A percentile compares a stretch with the other conserved stretches of the same genome.
Evolutionary conservation across 2,113 vertebrate species (phyloP).

Genomic region (Corythornis madagascariensis): DNA sequence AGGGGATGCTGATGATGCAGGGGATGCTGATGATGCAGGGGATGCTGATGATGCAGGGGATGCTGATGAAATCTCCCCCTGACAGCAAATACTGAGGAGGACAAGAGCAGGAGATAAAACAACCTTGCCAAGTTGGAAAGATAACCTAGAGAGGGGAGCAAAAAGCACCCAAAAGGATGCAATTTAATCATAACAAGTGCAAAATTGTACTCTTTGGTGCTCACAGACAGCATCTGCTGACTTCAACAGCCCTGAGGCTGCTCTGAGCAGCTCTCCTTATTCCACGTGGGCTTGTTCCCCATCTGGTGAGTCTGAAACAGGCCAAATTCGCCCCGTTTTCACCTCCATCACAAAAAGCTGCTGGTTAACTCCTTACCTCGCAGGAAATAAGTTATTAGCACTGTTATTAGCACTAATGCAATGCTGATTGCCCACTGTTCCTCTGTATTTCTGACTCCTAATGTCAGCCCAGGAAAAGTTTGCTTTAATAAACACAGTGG

Average conservation of each 20-base stretch:
- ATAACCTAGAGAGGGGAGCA: neutral
- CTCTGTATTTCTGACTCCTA: neutral
- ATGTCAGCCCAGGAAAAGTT: neutral
- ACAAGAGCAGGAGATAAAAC: neutral
- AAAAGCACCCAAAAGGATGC: neutral
- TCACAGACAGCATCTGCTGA: rapidly evolving
- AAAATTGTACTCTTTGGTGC: rapidly evolving
- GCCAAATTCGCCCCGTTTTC: neutral
- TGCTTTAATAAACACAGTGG: neutral
- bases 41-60: too few species aligned
- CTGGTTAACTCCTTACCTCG: neutral
- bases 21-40: too few species aligned
- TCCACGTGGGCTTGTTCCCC: neutral
- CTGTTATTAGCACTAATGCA: neutral
- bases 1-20: too few species aligned
- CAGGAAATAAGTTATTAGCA: neutral
- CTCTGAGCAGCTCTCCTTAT: rapidly evolving
- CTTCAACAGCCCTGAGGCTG: neutral
- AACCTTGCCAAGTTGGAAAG: neutral
- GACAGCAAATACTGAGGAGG: neutral
- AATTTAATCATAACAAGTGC: neutral
- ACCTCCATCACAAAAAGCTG: neutral
- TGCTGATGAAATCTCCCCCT: neutral
- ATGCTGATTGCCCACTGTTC: neutral
- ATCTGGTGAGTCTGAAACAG: neutral